phyloP scores from a whole-genome alignment of 2,888 invertebrate species.

The Linnaemya vulpina region DNA sequence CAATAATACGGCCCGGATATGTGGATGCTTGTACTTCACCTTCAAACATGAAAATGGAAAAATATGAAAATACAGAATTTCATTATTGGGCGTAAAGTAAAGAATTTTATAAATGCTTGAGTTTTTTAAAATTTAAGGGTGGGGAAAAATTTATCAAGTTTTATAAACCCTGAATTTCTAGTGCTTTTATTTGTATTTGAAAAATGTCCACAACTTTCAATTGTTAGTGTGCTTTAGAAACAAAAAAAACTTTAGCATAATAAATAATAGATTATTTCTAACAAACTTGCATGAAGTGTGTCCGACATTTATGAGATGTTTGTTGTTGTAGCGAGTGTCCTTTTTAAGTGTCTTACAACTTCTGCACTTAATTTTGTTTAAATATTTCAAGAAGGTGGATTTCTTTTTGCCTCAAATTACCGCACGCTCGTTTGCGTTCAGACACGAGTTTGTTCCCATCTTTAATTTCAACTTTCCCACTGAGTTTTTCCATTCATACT shows the following conservation, averaged over 20 bases:
- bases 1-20: conserved; percentile 87
- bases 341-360: not conserved
- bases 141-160: not conserved
- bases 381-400: conserved; percentile 12
- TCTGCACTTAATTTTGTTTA: not conserved
- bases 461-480: too few species aligned
- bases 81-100: not conserved
- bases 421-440: too few species aligned
- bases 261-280: conserved; percentile 23
- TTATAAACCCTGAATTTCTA: not conserved
- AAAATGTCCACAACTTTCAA: conserved; percentile 2
- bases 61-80: not conserved
- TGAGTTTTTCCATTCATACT: too few species aligned
- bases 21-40: conserved; percentile 87
- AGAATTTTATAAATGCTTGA: conserved; percentile 9
- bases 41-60: conserved; percentile 69
- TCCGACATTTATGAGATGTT: not conserved
- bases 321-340: not conserved
- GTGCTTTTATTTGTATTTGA: not conserved
- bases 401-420: not conserved
- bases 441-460: too few species aligned
- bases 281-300: not conserved
- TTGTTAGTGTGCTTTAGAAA: conserved; percentile 16
- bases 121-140: too few species aligned
- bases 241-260: conserved; percentile 24